Base-by-base conservation (phyloP, 30 jellyfish, hydroid and myxozoan genomes). In the Aurelia aurita complex sp. Pacific region DNA sequence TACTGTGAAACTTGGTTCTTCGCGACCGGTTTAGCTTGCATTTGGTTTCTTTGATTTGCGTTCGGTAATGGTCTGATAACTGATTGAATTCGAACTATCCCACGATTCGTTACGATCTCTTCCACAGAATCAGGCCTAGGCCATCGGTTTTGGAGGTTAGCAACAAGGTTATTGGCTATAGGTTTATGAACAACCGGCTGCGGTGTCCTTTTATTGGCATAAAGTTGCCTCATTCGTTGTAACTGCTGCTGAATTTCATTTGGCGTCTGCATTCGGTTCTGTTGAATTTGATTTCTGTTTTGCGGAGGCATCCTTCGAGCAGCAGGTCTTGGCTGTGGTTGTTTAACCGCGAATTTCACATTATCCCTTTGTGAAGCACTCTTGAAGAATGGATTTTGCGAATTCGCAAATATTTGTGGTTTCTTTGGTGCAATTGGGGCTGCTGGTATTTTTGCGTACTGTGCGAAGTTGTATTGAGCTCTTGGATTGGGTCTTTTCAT, bases 41-140 rank as follows among this genome's bases (percentile, higher is more conserved):
- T 52, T 7, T 55, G 71, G 29, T 29, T 77, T 0, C 52, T 32
- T 68, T 51, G 67, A 14, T 33, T 66, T 7, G n/a, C 36, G 11
- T 69, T 55, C 17, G 79, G 53, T 34, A 82, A 19, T 55, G 92
- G 92, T 50, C 85, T 59, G 32, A 76, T 43, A 10, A 82, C 82
- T 10, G 92, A 82, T 53, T 82, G 84, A 10, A 82, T 69, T 36
- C 92, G 79, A 13, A 82, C 92, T 5, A 82, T 59, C 4, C 92
- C 92, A 2, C 92, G 92, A 62, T 82, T 82, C 19, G 92, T 82
- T 12, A 79, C 92, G 33, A 64, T 60, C 65, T 82, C 92, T 33
- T 71, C 81, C 33, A 82, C 92, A 23, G 75, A 69, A 63, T 82
- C 73, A 17, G 92, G 92, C 69, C 53, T 62, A 4, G 92, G 92